Conservation (phyloP, 2,888 invertebrate species). For the Stenotaenia linearis region DNA sequence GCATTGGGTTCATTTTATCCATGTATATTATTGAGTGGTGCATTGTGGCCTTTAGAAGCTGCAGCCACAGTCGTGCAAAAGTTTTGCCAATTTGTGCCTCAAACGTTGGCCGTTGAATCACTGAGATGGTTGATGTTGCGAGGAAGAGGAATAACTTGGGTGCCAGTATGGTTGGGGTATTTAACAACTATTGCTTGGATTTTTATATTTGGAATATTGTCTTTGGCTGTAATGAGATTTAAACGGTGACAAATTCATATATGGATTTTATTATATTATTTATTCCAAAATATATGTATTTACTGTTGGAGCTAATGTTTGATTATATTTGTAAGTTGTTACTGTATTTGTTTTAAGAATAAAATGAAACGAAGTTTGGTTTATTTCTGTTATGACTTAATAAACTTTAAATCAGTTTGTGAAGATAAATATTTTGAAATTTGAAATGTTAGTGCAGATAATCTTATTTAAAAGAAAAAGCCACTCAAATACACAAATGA, state of each 20-base stretch:
- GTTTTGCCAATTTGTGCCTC: background rate
- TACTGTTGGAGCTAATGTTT: no score
- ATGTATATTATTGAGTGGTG: conserved; percentile 81
- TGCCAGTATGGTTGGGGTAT: background rate
- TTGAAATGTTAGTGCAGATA: no score
- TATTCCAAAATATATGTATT: no score
- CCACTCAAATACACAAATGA: no score
- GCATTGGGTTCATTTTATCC: conserved; percentile 93
- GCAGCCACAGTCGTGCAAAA: background rate
- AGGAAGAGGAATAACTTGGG: background rate
- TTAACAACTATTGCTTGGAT: background rate
- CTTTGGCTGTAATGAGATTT: background rate
- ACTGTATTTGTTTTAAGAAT: no score
- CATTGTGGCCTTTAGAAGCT: background rate
- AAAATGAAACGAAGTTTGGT: no score
- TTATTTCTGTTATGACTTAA: no score
- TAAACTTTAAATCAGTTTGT: no score
- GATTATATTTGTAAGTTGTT: no score
- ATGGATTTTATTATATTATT: no score
- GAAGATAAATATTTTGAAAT: no score
- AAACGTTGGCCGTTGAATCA: background rate
- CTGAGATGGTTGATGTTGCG: background rate
- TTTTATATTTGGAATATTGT: background rate
- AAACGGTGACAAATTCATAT: background rate
- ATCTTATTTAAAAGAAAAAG: no score